Evolutionary conservation across 2,888 invertebrate species (phyloP).

Genomic region (Euproctis similis): DNA sequence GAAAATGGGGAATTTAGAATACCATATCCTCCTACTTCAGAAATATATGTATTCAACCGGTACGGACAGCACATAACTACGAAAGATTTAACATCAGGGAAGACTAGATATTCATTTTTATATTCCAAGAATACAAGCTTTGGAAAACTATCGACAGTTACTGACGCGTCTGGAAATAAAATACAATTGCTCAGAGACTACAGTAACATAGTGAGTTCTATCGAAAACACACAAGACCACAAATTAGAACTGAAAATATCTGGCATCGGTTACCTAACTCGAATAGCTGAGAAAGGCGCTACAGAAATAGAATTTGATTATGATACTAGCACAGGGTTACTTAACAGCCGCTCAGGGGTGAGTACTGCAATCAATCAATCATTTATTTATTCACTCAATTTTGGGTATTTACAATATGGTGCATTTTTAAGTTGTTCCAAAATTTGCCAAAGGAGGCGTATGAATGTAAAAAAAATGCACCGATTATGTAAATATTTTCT

Average conservation of each 20-base stretch:
- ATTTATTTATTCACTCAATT: too few relatives aligned
- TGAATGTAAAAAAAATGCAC: too few relatives aligned
- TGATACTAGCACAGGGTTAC: slow-evolving; percentile 89
- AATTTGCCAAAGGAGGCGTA: too few relatives aligned
- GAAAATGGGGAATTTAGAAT: slow-evolving; percentile 95
- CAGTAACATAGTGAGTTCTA: slow-evolving; percentile 93
- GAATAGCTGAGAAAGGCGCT: slow-evolving; percentile 90
- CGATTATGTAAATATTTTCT: not conserved
- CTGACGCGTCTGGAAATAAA: slow-evolving; percentile 94
- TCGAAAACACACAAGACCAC: slow-evolving; percentile 95
- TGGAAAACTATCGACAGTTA: slow-evolving; percentile 94
- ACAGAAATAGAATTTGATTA: slow-evolving; percentile 93
- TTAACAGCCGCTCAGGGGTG: slow-evolving; percentile 89
- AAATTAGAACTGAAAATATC: slow-evolving; percentile 94
- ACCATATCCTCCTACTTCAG: slow-evolving; percentile 93
- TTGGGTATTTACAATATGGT: too few relatives aligned
- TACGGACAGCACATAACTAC: slow-evolving; percentile 98
- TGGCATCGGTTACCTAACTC: slow-evolving; percentile 92
- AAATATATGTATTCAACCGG: slow-evolving; percentile 94
- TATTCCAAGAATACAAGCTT: slow-evolving; percentile 98
- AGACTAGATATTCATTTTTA: slow-evolving; percentile 94
- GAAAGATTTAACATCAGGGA: slow-evolving; percentile 95
- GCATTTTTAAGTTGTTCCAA: too few relatives aligned
- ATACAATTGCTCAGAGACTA: slow-evolving; percentile 94
- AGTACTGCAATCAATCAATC: too few relatives aligned